Base-by-base conservation (phyloP, 2,888 invertebrate genomes). In the Holacanthella duospinosa region DNA sequence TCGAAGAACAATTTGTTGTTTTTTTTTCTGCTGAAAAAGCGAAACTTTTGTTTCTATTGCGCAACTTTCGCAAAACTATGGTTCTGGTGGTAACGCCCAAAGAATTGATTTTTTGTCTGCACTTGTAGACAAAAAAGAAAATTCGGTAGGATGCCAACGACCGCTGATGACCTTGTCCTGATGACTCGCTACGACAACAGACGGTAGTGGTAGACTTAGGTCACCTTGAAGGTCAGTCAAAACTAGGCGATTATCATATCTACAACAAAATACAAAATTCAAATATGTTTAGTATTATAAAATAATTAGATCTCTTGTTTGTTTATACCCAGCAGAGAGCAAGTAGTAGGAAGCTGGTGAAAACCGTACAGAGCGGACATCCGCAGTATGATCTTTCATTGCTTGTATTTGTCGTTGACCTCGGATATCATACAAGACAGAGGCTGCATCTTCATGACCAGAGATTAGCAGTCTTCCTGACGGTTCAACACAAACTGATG, bases 151-250 rank as follows among this genome's bases (percentile, higher is more conserved):
- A 78, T 99, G 97, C 97, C 97, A 99, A 74, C 96, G 85, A 62
- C 93, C 95, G 53, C 95, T 95, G 74, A 97, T 97, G 48, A 95
- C 95, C 82, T 99, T 99, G 80, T 99, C 97, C 68, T 88, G 86
- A 76, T 99, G 97, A 71, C 94, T 89, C 2, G 96, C 97, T 1
- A 97, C 96, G 0, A 92, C 90, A 26, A 97, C 93, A 75, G 94
- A 95, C 16, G 95, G 94, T 68, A 99, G 80, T 1, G 95, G 87
- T 76, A 91, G 86, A 28, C 94, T 92, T 68, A 99, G 80, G 79
- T 99, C 96, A 89, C 92, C 94, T 84, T 96, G 95, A 70, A 96
- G 80, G 79, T 96, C 95, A 12, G 95, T 95, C 55, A 96, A 85
- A 56, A 93, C 90, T 53, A 94, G 84, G 74, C 91, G 88, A 75